A percentile compares a stretch with the other conserved stretches of the same genome.
Evolutionary conservation across 2,113 vertebrate species (phyloP).

Genomic region (Austrofundulus limnaeus): DNA sequence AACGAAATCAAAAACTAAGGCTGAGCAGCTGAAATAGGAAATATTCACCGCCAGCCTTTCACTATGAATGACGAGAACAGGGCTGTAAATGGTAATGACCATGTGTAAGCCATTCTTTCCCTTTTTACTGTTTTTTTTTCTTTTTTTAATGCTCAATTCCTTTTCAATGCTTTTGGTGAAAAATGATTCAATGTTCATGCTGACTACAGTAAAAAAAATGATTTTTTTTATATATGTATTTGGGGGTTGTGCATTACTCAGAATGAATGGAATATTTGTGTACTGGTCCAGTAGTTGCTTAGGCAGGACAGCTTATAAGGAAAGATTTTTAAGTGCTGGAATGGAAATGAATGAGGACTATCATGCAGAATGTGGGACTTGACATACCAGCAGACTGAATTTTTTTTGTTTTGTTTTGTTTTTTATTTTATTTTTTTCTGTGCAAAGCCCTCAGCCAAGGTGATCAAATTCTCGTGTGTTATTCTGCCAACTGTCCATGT

Average conservation of each 20-base stretch:
- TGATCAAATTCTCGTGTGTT: conserved; percentile 66
- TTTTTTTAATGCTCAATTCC: conserved; percentile 69
- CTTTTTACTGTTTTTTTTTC: conserved; percentile 70
- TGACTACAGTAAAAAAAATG: conserved; percentile 68
- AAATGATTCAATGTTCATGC: conserved; percentile 73
- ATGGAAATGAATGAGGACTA: conserved; percentile 57
- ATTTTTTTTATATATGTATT: conserved; percentile 55
- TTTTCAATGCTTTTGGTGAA: conserved; percentile 76
- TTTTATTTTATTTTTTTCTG: conserved; percentile 49
- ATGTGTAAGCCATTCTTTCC: conserved; percentile 71
- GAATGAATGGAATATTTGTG: conserved; percentile 55
- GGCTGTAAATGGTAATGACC: not conserved
- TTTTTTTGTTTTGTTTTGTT: conserved; percentile 27
- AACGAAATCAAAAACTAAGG: conserved; percentile 5
- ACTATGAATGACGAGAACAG: conserved; percentile 7
- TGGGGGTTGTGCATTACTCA: conserved; percentile 46
- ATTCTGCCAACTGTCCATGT: conserved; percentile 75
- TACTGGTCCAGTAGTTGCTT: conserved; percentile 47
- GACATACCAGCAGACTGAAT: conserved; percentile 70
- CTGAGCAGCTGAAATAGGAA: conserved; percentile 8
- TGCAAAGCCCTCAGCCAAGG: conserved; percentile 66
- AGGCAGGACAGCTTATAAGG: conserved; percentile 27
- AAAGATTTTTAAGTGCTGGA: conserved; percentile 39
- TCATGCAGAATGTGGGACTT: conserved; percentile 62
- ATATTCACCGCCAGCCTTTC: conserved; percentile 15